Percentiles rank a stretch among this genome's conserved stretches.
Evolutionary conservation across 2,113 vertebrate genomes (phyloP).

Genomic region (Myotis lucifugus): DNA sequence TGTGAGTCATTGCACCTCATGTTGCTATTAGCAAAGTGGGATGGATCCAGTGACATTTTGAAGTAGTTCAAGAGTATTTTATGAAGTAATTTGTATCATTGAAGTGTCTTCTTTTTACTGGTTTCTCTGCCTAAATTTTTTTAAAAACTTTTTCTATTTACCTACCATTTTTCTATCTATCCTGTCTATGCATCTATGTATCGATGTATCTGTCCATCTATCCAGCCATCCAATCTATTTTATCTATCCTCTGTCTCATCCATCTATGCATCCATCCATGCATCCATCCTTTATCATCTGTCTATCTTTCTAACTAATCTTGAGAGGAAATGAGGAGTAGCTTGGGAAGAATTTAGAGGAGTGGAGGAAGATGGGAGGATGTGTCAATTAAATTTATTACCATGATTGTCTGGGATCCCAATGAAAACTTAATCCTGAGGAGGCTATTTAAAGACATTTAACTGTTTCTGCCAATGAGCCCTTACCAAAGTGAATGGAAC

Average conservation of each 20-base stretch:
- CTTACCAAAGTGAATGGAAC: conserved; percentile 5
- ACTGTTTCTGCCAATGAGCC: neutral
- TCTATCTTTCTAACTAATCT: neutral
- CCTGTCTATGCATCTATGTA: neutral
- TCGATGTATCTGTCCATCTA: neutral
- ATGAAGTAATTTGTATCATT: neutral
- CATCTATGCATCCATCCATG: neutral
- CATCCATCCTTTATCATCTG: neutral
- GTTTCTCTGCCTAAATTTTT: neutral
- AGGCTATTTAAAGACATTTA: neutral
- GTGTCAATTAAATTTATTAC: neutral
- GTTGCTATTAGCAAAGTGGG: neutral
- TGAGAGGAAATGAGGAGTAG: neutral
- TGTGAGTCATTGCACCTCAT: neutral
- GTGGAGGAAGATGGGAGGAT: neutral
- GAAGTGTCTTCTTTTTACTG: neutral
- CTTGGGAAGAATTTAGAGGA: neutral
- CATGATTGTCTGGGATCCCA: neutral
- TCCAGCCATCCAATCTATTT: neutral
- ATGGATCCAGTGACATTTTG: neutral
- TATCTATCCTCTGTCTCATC: neutral
- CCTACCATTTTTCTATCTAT: neutral
- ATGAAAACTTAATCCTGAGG: neutral
- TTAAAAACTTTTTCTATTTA: neutral
- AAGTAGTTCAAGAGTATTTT: conserved; percentile 3